Conservation (phyloP, 1,140 invertebrate genomes). For the Oscheius sp. region DNA sequence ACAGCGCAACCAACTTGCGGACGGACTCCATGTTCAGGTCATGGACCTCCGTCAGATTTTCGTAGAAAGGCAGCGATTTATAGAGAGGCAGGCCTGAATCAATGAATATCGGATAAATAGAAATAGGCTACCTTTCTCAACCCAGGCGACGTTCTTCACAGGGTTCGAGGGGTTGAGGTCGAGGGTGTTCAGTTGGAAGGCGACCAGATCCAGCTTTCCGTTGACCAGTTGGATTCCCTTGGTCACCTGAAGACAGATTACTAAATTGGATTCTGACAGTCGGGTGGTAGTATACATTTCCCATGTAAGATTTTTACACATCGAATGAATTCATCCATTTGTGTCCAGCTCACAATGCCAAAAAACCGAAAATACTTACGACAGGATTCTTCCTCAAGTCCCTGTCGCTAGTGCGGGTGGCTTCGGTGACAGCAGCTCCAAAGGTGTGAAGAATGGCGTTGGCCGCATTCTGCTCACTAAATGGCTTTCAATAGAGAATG, state of each 20-base stretch:
- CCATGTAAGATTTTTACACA: too few species aligned
- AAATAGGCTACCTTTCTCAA: conserved; percentile 45
- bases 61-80: conserved; percentile 48
- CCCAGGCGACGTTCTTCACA: conserved; percentile 56
- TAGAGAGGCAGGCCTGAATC: conserved; percentile 51
- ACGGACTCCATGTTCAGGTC: conserved; percentile 51
- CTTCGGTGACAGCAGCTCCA: conserved; percentile 55
- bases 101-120: background rate
- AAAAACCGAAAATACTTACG: too few species aligned
- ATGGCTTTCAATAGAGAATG: background rate
- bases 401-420: conserved; percentile 12
- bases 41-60: conserved; percentile 49
- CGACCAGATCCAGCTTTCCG: conserved; percentile 53
- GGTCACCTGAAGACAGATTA: conserved; percentile 27
- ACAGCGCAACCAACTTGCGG: conserved; percentile 50
- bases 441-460: conserved; percentile 54
- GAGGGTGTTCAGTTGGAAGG: conserved; percentile 54
- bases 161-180: conserved; percentile 32
- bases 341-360: too few species aligned
- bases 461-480: conserved; percentile 57
- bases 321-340: too few species aligned
- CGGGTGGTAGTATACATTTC: too few species aligned
- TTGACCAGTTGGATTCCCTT: conserved; percentile 54
- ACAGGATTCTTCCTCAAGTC: conserved; percentile 3
- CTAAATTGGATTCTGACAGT: background rate